Conservation (phyloP, 2,888 invertebrate genomes). For the Leptopilina myrica region DNA sequence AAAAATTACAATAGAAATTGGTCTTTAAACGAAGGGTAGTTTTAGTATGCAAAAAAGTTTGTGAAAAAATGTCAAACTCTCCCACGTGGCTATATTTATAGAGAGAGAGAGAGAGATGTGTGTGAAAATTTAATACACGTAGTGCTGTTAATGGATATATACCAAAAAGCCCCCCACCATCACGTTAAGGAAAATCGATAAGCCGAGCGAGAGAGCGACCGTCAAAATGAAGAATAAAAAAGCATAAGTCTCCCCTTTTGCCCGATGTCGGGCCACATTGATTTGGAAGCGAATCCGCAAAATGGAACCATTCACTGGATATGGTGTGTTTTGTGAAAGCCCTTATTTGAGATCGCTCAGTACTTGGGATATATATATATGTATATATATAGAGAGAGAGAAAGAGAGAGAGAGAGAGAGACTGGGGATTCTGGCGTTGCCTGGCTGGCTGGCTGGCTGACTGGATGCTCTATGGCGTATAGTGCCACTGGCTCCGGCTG, state of each 20-base stretch:
- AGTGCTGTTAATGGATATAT: conserved; percentile 50
- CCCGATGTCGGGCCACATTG: conserved; percentile 49
- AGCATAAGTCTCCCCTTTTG: conserved; percentile 53
- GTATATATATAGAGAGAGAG: too few species aligned
- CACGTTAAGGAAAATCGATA: conserved; percentile 52
- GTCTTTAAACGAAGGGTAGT: too few species aligned
- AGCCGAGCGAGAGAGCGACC: conserved; percentile 48
- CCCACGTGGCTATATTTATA: too few species aligned
- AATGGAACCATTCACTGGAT: conserved; percentile 58
- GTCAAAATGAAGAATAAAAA: conserved; percentile 58
- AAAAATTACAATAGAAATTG: too few species aligned
- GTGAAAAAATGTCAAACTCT: too few species aligned
- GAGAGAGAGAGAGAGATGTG: too few species aligned
- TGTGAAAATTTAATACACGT: conserved; percentile 48
- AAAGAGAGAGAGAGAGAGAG: not conserved
- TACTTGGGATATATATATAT: not conserved
- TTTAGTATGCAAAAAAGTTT: too few species aligned
- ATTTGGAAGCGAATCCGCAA: conserved; percentile 67
- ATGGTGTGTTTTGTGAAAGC: conserved; percentile 10
- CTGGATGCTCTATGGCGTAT: conserved; percentile 44
- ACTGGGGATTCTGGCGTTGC: conserved; percentile 15
- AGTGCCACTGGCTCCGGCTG: conserved; percentile 58
- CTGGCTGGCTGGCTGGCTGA: conserved; percentile 21
- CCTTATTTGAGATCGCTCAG: conserved; percentile 13
- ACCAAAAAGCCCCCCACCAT: too few species aligned